Evolutionary conservation across 2,888 invertebrate genomes (phyloP), one percentile per base, ranked within the genome.

Genomic region (Ochropleura plecta): DNA sequence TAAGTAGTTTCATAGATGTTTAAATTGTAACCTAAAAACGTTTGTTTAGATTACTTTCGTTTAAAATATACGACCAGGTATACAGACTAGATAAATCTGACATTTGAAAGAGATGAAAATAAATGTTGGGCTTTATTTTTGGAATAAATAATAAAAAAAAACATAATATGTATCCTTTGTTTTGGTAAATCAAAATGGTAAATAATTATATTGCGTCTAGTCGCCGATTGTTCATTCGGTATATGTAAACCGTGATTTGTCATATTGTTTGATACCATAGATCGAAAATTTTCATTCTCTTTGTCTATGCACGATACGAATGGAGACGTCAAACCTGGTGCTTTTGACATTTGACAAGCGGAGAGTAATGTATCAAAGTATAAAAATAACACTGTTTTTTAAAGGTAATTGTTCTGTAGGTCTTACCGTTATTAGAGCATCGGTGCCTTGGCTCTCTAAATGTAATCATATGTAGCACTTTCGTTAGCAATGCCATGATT

Each of bases 371-470:
- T 72, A 18, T 20, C 18, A 70, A 44, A n/a, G 16, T 30, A n/a
- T 18, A 10, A 48, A 55, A 44, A 46, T 46, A 3, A 40, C 18
- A 70, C 7, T 3, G 20, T 51, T 78, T 70, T 55, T 44, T 20
- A 63, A 62, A 20, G 3, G 3, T 63, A 14, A 46, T 18, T 63
- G 30, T 71, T n/a, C 16, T 49, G 44, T 72, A 65, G 53, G 49
- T 70, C 57, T 74, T 55, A 74, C 69, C 0, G 6, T 67, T 63
- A 62, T 67, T 63, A 62, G 76, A 82, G 73, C 81, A 77, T 74
- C 44, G 48, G 65, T 70, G 63, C 53, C 66, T 48, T 48, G 78
- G 85, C 86, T 86, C 85, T 86, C 81, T 86, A 79, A 76, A 75
- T 55, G 59, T 66, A 60, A 62, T 64, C 55, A 81, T 62, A 67